phyloP scores from a whole-genome alignment of 2,888 invertebrate genomes.

The Drosophila macrospina region DNA sequence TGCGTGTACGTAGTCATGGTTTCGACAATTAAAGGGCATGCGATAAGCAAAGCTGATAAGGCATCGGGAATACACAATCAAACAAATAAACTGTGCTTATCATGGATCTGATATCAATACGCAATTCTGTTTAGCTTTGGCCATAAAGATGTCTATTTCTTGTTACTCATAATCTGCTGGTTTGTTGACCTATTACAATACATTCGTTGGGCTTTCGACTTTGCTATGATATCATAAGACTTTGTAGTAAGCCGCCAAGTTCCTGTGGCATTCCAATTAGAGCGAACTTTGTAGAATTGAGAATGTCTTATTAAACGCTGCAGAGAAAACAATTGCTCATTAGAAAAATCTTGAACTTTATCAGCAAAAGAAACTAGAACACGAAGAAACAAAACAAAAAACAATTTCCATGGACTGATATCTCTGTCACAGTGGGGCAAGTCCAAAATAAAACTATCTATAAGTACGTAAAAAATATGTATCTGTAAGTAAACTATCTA shows the following conservation, averaged over 20 bases:
- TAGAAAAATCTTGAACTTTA: conserved; percentile 53
- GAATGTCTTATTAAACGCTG: not conserved
- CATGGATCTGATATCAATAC: conserved; percentile 22
- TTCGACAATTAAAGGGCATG: not conserved
- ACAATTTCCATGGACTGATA: conserved; percentile 28
- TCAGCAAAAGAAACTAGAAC: conserved; percentile 39
- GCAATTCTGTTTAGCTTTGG: not conserved
- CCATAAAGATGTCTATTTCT: not conserved
- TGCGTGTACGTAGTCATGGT: not conserved
- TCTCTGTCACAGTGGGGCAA: conserved; percentile 29
- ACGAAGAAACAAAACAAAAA: conserved; percentile 1
- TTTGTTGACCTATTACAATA: conserved; percentile 21
- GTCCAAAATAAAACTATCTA: not conserved
- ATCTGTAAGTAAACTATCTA: no score
- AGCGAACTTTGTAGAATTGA: conserved; percentile 20
- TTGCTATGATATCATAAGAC: not conserved
- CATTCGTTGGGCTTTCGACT: not conserved
- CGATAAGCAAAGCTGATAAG: conserved; percentile 29
- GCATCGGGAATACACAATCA: not conserved
- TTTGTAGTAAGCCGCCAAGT: not conserved
- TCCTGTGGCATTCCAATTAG: conserved; percentile 25
- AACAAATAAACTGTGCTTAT: conserved; percentile 9
- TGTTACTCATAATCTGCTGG: not conserved
- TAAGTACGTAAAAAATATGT: no score
- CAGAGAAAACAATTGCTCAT: conserved; percentile 21